phyloP scores from a whole-genome alignment of 2,888 invertebrate species.

The Drosophila helvetica region DNA sequence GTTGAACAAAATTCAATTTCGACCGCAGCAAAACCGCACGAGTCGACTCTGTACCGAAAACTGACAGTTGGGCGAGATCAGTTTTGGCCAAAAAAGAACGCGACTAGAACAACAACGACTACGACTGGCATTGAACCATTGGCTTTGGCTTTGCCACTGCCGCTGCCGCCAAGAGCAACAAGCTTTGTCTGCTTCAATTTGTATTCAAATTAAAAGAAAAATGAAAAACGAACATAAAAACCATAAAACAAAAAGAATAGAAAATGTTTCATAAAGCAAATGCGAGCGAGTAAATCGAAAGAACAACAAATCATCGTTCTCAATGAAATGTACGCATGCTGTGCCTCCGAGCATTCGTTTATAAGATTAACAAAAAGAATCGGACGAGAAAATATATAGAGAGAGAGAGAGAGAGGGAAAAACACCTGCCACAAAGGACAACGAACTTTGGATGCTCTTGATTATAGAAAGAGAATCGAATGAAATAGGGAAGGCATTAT shows the following conservation, averaged over 20 bases:
- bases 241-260: constrained; percentile 26
- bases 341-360: constrained; percentile 51
- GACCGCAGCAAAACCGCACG: constrained; percentile 68
- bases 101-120: constrained; percentile 70
- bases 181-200: constrained; percentile 68
- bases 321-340: constrained; percentile 67
- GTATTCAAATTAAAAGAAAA: constrained; percentile 64
- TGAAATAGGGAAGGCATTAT: not conserved
- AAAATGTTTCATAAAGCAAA: constrained; percentile 65
- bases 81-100: constrained; percentile 73
- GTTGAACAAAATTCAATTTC: constrained; percentile 53
- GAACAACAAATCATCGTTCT: constrained; percentile 77
- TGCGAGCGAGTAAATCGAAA: constrained; percentile 55
- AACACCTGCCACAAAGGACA: constrained; percentile 3
- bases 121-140: constrained; percentile 74
- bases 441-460: constrained; percentile 33
- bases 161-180: constrained; percentile 74
- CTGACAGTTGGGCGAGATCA: constrained; percentile 82
- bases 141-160: not conserved
- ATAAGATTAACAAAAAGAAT: constrained; percentile 53
- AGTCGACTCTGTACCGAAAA: constrained; percentile 73
- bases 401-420: constrained; percentile 3
- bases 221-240: constrained; percentile 47
- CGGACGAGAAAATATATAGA: constrained; percentile 6
- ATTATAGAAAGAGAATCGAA: not conserved